Conservation (phyloP, 2,113 vertebrate species). For the Myotis davidii region DNA sequence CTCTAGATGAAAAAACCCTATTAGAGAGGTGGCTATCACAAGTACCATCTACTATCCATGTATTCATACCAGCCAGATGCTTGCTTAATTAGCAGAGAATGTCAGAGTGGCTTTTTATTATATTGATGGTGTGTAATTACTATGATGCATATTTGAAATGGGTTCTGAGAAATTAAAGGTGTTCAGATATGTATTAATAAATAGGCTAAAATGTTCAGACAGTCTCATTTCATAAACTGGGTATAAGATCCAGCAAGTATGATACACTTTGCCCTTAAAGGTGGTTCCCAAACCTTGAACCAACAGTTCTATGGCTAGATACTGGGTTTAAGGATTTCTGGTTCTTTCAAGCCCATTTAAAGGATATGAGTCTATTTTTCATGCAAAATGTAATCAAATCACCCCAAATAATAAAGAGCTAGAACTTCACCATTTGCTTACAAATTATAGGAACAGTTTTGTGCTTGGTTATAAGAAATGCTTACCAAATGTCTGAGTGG, state of each 20-base stretch:
- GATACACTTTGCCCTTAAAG: neutral
- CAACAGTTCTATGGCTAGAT: neutral
- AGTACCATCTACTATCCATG: neutral
- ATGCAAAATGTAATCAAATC: neutral
- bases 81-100: neutral
- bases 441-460: neutral
- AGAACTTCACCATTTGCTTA: neutral
- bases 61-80: neutral
- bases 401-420: neutral
- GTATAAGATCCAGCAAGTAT: neutral
- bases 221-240: neutral
- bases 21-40: neutral
- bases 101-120: constrained; percentile 2
- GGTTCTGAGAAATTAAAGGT: constrained; percentile 24
- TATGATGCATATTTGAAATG: neutral
- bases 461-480: neutral
- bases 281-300: neutral
- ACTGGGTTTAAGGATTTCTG: neutral
- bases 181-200: neutral
- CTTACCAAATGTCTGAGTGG: neutral
- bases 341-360: neutral
- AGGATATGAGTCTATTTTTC: neutral
- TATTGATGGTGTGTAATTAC: neutral
- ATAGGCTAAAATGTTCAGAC: neutral
- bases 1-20: neutral